A percentile compares a stretch with the other conserved stretches of the same genome.
Conservation (phyloP, 1,140 invertebrate species). For the Brachystomella parvula region DNA sequence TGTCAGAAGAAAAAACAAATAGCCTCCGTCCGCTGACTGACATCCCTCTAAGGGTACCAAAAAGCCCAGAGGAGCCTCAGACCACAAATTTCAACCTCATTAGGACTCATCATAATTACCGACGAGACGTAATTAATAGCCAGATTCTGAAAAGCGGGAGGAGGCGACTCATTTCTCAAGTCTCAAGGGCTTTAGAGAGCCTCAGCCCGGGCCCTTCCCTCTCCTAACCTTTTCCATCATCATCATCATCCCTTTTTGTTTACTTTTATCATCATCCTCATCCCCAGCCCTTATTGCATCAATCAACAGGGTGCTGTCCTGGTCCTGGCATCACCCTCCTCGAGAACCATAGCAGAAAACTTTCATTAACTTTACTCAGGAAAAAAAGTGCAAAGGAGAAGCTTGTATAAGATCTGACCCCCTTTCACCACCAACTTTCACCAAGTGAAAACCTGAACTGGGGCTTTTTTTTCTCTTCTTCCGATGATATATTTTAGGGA, state of each 20-base stretch:
- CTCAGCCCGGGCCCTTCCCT: not conserved
- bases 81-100: not conserved
- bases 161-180: slow-evolving; percentile 5
- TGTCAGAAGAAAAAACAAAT: slow-evolving; percentile 1
- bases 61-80: not conserved
- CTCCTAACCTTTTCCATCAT: no score
- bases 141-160: not conserved
- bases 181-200: not conserved
- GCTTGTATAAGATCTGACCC: no score
- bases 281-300: not conserved
- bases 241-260: no score
- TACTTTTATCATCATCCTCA: no score
- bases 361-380: no score
- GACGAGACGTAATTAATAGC: slow-evolving; percentile 3
- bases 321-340: no score
- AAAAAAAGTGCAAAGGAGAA: no score
- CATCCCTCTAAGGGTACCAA: not conserved
- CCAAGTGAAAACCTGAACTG: no score
- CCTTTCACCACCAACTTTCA: no score
- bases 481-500: no score
- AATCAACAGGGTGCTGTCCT: not conserved
- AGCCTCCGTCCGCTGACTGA: not conserved
- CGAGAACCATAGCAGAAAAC: no score
- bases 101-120: not conserved
- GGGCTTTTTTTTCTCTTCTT: no score